Conservation (phyloP, 2,797 vertebrate species). For the Psittacula derbiana region DNA sequence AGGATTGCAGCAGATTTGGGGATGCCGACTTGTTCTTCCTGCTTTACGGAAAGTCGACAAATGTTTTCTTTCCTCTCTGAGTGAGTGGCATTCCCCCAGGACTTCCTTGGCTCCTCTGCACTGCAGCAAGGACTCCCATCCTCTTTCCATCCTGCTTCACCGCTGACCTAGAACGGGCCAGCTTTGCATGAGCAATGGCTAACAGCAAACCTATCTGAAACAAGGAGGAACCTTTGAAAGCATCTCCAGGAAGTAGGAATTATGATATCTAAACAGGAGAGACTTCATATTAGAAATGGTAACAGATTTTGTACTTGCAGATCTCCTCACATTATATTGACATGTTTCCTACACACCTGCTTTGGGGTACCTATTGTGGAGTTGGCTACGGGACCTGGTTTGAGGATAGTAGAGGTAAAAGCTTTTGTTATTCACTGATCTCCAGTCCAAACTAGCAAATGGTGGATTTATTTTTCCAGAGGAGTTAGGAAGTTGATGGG, state of each 20-base stretch:
- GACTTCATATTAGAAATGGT: not conserved
- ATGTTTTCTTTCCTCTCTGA: fast-evolving
- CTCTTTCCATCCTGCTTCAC: not conserved
- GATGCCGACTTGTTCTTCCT: not conserved
- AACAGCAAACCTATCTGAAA: not conserved
- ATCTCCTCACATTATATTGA: not conserved
- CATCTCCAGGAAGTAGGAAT: not conserved
- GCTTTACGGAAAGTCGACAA: not conserved
- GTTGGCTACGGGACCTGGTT: not conserved
- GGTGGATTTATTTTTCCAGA: not conserved
- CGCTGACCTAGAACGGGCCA: not conserved
- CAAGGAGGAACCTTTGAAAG: not conserved
- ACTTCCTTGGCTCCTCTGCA: not conserved
- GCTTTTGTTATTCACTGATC: not conserved
- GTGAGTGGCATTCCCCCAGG: not conserved
- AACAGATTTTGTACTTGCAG: not conserved
- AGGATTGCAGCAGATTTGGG: not conserved
- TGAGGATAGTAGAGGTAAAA: not conserved
- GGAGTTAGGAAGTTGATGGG: not conserved
- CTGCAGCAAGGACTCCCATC: not conserved
- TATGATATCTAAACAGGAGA: not conserved
- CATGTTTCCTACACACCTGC: not conserved
- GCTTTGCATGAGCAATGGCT: not conserved
- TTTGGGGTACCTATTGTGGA: not conserved
- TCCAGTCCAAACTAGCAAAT: not conserved